Base-by-base conservation (phyloP, 2,888 invertebrate species). In the Synergus gifuensis region DNA sequence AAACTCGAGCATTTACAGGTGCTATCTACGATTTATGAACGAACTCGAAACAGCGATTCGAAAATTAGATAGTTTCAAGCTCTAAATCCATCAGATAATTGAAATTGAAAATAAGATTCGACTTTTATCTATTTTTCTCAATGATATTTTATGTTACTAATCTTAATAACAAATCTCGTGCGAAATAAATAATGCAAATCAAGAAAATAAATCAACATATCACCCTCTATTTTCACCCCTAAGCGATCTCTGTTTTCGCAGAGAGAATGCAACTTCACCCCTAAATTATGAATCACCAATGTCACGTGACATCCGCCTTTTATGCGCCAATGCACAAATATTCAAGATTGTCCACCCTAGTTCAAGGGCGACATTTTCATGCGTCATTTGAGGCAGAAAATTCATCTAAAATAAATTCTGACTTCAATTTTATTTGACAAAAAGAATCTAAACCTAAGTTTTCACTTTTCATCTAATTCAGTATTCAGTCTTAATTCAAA, bases 1-100 rank as follows among this genome's bases (percentile, higher is more conserved):
- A 73, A 73, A 73, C 73, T 73, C 28, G 73, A 73, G 54, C 73
- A 73, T 54, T 73, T 49, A 73, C 73, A 54, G 49, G 73, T n/a
- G 73, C n/a, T 49, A 54, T 49, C 36, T 54, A 54, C n/a, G 73
- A 73, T 73, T 73, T 54, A 54, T 54, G 54, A 46, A 16, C 73
- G 11, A 9, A 36, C 36, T 69, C 28, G 54, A 36, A 36, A 28
- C 28, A 54, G 36, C 9, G 16, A 54, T n/a, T 36, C 28, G 36
- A 54, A 73, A 73, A 73, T 36, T n/a, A 14, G 49, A n/a, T 28
- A 73, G 11, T 73, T 54, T n/a, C 36, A 36, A 36, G 5, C 36
- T n/a, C 14, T 66, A 12, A 46, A 11, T 58, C 3, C 11, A n/a
- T 18, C 11, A 58, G n/a, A 58, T 18, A 8, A 9, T 8, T n/a